Base-by-base conservation (phyloP, 2,797 vertebrate species). In the Lacerta viridis region DNA sequence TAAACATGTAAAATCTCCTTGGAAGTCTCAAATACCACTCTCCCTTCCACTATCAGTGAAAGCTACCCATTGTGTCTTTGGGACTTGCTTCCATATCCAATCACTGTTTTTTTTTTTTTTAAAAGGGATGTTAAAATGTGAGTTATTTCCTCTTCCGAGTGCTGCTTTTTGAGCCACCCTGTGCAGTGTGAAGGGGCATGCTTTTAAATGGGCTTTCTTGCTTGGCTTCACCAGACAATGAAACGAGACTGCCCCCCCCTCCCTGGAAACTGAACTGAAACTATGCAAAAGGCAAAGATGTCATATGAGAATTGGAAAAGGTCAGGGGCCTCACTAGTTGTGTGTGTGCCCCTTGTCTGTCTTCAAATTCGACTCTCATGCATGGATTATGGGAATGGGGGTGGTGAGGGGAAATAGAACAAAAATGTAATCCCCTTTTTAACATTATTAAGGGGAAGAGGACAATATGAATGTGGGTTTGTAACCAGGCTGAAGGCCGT, bases 401-500 rank as follows among this genome's bases (percentile, higher is more conserved):
- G 23, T 20, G 29, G 4, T 1, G 64, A 50, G 46, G 66, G 41
- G 87, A 77, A 76, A 7, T 1, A 18, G 79, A 0, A 0, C 79
- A 36, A 87, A 79, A 80, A 27, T 0, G 0, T 88, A 88, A 71
- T 71, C 83, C 83, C 76, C 13, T 0, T 77, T 84, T 83, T 7
- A 0, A 2, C 5, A 77, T 6, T 59, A 75, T 82, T 83, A 71
- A 78, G 64, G 4, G 1, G 1, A 46, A 20, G 11, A 15, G 29
- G 43, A 78, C 88, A 78, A 89, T 77, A 59, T 36, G 36, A 83
- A 0, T 0, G 36, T 9, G 0, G 59, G 80, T 29, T 84, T 5
- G 9, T 84, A 0, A 50, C 36, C 69, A 0, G 84, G 64, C 61
- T 0, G 46, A 33, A 36, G 59, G 61, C 68, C 7, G 0, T 0